Percentiles rank a stretch among this genome's conserved stretches.
Evolutionary conservation across 2,113 vertebrate species (phyloP).

Genomic region (Etheostoma spectabile): DNA sequence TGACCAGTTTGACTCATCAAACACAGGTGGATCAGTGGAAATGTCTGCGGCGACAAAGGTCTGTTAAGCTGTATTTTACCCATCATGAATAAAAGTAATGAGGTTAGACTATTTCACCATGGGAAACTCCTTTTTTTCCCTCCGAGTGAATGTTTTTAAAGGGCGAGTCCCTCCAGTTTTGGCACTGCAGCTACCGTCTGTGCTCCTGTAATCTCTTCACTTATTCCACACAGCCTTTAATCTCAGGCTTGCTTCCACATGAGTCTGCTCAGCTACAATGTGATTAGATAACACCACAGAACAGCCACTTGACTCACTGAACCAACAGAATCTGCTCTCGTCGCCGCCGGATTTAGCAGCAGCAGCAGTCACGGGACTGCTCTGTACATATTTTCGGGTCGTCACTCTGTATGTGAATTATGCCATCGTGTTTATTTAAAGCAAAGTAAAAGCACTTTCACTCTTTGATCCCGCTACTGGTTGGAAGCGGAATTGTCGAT

Average conservation of each 20-base stretch:
- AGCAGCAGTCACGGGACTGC: neutral
- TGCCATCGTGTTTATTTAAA: neutral
- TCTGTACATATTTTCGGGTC: neutral
- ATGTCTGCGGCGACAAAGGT: neutral
- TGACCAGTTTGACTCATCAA: neutral
- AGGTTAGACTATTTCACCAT: neutral
- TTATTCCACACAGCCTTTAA: slow-evolving; percentile 12
- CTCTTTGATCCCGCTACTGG: too few relatives aligned
- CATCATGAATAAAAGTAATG: neutral
- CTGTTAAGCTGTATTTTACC: neutral
- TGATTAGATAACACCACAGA: slow-evolving; percentile 13
- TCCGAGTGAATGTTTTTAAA: neutral
- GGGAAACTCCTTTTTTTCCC: neutral
- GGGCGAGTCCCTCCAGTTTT: neutral
- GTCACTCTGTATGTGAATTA: neutral
- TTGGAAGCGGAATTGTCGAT: too few relatives aligned
- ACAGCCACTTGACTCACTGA: neutral
- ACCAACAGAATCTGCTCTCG: slow-evolving; percentile 22
- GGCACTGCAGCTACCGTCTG: neutral
- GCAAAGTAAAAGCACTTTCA: too few relatives aligned
- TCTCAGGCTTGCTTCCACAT: neutral
- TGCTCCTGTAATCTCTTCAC: slow-evolving; percentile 23
- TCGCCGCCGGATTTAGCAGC: slow-evolving; percentile 20
- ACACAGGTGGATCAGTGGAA: neutral
- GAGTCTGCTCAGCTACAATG: neutral